Percentiles rank a stretch among this genome's conserved stretches.
These are phyloP conservation scores for Albula goreensis DNA, from an alignment of 2,113 vertebrate species.

Conservation along the genomic window DNA sequence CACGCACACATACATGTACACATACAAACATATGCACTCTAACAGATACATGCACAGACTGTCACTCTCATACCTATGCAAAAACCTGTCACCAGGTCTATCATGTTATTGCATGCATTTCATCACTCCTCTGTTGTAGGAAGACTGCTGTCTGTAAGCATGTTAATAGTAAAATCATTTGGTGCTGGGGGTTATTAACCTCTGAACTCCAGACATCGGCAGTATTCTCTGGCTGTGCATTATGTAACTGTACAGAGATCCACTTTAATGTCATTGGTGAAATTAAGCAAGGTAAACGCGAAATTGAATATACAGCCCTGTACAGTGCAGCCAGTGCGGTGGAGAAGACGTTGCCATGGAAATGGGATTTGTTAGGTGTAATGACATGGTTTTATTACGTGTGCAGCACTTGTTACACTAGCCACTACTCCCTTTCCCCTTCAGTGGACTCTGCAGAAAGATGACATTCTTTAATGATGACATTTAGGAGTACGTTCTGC, in stretches of 20 bases:
- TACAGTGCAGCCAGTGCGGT: constrained; percentile 18
- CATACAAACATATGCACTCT: too few species aligned
- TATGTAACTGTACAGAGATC: not conserved
- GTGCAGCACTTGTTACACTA: constrained; percentile 39
- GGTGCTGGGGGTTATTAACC: not conserved
- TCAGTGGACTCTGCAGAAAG: not conserved
- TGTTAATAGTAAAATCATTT: not conserved
- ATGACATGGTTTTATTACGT: constrained; percentile 32
- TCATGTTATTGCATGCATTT: not conserved
- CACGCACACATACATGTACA: too few species aligned
- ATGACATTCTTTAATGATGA: not conserved
- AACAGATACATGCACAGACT: not conserved
- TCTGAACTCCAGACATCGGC: not conserved
- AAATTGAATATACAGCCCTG: constrained; percentile 33
- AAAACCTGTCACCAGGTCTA: not conserved
- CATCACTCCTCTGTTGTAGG: not conserved
- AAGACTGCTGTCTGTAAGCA: constrained; percentile 2
- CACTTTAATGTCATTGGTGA: constrained; percentile 19
- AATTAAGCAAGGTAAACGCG: constrained; percentile 34
- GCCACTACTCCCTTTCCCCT: not conserved
- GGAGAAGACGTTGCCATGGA: constrained; percentile 39
- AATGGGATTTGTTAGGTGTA: constrained; percentile 43
- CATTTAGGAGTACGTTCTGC: not conserved
- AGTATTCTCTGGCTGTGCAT: not conserved
- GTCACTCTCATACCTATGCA: not conserved